Base-by-base conservation (phyloP, 2,797 vertebrate genomes). In the Aeoliscus strigatus region DNA sequence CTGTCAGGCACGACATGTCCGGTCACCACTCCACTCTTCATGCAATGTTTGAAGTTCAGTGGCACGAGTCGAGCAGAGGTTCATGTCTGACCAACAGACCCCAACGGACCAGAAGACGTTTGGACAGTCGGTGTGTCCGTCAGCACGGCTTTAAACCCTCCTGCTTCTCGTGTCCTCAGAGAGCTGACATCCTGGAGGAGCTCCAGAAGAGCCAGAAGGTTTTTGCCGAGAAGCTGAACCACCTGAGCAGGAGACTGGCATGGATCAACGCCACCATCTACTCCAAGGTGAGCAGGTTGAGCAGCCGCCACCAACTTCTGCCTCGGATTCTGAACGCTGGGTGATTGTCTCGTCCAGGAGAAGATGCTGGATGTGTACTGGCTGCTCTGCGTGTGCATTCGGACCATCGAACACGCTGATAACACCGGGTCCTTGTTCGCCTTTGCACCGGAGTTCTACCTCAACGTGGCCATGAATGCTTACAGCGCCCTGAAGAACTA, bases 401-500 rank as follows among this genome's bases (percentile, higher is more conserved):
- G 89, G 31, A 96, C 92, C 66, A 92, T 97, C 0, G 93, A 97
- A 70, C 95, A 94, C 0, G 84, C 92, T 0, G 94, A 99, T 75
- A 86, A 81, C 73, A 96, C 92, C 0, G 91, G 91, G 9, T 89
- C 92, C 0, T 75, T 99, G 49, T 96, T 97, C 0, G 91, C 94
- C 66, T 99, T 99, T 65, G 82, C 89, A 68, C 95, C 96, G 0
- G 96, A 99, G 83, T 99, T 97, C 88, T 98, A 98, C 90, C 88
- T 99, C 84, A 96, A 89, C 0, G 96, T 97, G 48, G 94, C 93
- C 80, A 97, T 99, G 92, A 97, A 97, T 56, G 94, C 94, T 32
- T 99, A 99, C 86, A 98, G 93, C 1, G 92, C 96, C 35, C 91
- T 99, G 32, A 98, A 96, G 85, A 99, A 97, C 84, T 98, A 99